These are phyloP conservation scores for Halocynthia aurantium DNA, from an alignment of 23 tunicate species.

Conservation along the genomic window DNA sequence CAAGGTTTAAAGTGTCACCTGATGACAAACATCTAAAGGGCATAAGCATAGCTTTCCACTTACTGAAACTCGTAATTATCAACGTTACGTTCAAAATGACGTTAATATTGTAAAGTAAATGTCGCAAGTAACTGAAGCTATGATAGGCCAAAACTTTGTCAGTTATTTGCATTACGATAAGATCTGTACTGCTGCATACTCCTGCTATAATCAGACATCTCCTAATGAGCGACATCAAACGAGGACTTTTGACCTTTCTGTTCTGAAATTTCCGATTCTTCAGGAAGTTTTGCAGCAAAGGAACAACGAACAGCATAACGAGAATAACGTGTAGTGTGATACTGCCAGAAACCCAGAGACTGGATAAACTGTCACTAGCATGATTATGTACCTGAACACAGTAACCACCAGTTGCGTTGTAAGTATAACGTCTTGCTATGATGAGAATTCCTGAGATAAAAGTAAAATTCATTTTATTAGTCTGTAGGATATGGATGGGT, in stretches of 20 bases:
- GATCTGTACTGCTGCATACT: conserved; percentile 7
- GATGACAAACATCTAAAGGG: not conserved
- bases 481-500: no score
- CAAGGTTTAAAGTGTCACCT: no score
- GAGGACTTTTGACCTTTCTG: not conserved
- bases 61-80: conserved; percentile 8
- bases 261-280: no score
- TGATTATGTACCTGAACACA: not conserved
- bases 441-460: no score
- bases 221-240: conserved; percentile 18
- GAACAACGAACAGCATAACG: conserved; percentile 12
- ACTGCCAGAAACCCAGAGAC: conserved; percentile 15
- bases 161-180: conserved; percentile 7
- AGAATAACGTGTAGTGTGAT: conserved; percentile 5
- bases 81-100: conserved; percentile 6
- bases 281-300: not conserved
- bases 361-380: not conserved
- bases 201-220: conserved; percentile 12
- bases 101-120: conserved; percentile 18
- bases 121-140: conserved; percentile 7
- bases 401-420: not conserved
- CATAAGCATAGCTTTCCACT: conserved; percentile 11
- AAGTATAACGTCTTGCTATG: not conserved
- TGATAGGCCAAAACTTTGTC: not conserved
- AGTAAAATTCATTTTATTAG: no score